Percentiles rank a stretch among this genome's conserved stretches.
Conservation (phyloP, 1,140 invertebrate species). For the Temnothorax curvispinosus region DNA sequence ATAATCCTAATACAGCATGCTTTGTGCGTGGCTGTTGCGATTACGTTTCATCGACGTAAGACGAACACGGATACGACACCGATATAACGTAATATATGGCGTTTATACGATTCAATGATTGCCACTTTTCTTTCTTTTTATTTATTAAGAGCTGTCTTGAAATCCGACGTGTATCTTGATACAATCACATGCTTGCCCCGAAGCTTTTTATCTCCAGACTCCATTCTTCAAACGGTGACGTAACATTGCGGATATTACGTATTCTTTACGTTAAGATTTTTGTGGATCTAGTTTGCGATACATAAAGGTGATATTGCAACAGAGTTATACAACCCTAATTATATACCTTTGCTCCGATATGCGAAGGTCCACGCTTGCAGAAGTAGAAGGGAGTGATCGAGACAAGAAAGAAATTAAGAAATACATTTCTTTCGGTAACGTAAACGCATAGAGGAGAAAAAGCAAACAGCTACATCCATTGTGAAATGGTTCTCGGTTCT, state of each 20-base stretch:
- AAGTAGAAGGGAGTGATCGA: neutral
- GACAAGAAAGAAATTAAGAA: no score
- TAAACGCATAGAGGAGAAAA: slow-evolving; percentile 2
- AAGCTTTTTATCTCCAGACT: neutral
- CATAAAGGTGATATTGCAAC: neutral
- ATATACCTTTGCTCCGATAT: neutral
- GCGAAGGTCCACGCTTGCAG: neutral
- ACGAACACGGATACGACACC: neutral
- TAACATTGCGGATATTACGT: slow-evolving; percentile 24
- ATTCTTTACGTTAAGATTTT: neutral
- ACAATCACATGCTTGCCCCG: neutral
- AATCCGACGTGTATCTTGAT: neutral
- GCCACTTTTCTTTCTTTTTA: neutral
- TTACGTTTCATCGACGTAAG: slow-evolving; percentile 11
- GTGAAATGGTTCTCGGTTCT: neutral
- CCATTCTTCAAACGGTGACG: neutral
- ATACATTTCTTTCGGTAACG: neutral
- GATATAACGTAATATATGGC: neutral
- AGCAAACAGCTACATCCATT: neutral
- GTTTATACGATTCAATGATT: neutral
- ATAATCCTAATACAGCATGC: neutral
- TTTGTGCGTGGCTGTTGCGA: slow-evolving; percentile 13
- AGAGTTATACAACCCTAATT: slow-evolving; percentile 34
- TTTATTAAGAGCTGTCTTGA: neutral
- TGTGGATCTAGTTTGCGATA: neutral